These are phyloP conservation scores for Upupa epops DNA, from an alignment of 2,113 vertebrate genomes.

Conservation along the genomic window DNA sequence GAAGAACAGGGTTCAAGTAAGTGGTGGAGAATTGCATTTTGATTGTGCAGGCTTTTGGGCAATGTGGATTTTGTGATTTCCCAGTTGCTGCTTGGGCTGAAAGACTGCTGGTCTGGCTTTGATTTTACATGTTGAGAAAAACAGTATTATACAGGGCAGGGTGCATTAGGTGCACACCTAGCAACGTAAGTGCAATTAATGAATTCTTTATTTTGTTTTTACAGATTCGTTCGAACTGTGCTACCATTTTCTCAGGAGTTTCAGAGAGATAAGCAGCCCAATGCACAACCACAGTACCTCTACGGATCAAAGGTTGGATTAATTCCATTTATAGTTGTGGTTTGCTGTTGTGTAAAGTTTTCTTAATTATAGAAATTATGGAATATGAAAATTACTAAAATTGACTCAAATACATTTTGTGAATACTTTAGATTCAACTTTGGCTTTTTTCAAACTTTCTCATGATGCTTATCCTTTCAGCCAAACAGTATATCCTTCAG, in stretches of 20 bases:
- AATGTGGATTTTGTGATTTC: not conserved
- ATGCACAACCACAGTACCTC: slow-evolving; percentile 88
- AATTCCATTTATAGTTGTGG: not conserved
- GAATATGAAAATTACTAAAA: not conserved
- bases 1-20: not conserved
- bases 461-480: not conserved
- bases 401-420: not conserved
- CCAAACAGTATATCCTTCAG: too few species aligned
- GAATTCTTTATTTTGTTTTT: not conserved
- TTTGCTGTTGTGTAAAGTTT: not conserved
- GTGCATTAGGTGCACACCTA: not conserved
- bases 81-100: not conserved
- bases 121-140: not conserved
- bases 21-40: not conserved
- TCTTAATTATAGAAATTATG: not conserved
- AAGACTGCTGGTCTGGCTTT: not conserved
- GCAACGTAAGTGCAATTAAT: not conserved
- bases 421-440: not conserved
- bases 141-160: not conserved
- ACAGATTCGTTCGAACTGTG: slow-evolving; percentile 87
- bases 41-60: not conserved
- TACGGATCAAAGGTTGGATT: slow-evolving; percentile 85
- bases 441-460: not conserved
- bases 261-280: slow-evolving; percentile 90
- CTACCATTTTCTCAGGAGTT: slow-evolving; percentile 89